Evolutionary conservation across 1,140 invertebrate genomes (phyloP).

Genomic region (Galleria mellonella): DNA sequence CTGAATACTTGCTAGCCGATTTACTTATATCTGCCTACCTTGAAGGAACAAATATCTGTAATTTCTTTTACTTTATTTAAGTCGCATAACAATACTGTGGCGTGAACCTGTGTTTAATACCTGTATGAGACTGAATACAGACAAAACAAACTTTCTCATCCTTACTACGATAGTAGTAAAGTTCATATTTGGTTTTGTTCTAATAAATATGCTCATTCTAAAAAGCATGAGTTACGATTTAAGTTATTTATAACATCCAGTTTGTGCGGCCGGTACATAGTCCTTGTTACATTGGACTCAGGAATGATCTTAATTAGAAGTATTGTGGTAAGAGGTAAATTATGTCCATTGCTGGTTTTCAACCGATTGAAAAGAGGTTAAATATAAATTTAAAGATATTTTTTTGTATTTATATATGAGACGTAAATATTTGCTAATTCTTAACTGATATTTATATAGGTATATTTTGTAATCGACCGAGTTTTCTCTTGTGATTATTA

Average conservation of each 20-base stretch:
- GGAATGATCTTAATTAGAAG: slow-evolving; percentile 72
- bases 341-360: slow-evolving; percentile 43
- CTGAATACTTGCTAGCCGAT: slow-evolving; percentile 8
- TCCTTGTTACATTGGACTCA: slow-evolving; percentile 55
- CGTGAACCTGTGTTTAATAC: slow-evolving; percentile 25
- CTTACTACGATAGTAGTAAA: slow-evolving; percentile 23
- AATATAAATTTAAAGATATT: too few species aligned
- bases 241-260: slow-evolving; percentile 67
- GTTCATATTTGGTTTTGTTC: slow-evolving; percentile 6
- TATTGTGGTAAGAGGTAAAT: slow-evolving; percentile 65
- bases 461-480: too few species aligned
- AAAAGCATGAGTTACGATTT: slow-evolving; percentile 61
- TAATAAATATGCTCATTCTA: slow-evolving; percentile 30
- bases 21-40: slow-evolving; percentile 27
- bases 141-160: slow-evolving; percentile 16
- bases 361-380: too few species aligned
- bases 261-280: slow-evolving; percentile 58
- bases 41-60: slow-evolving; percentile 31
- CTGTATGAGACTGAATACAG: too few species aligned
- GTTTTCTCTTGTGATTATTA: too few species aligned
- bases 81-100: slow-evolving; percentile 43
- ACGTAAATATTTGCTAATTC: too few species aligned
- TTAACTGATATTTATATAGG: too few species aligned
- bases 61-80: slow-evolving; percentile 47
- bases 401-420: too few species aligned